Conservation (phyloP, 2,888 invertebrate species). For the Erebia palarica region DNA sequence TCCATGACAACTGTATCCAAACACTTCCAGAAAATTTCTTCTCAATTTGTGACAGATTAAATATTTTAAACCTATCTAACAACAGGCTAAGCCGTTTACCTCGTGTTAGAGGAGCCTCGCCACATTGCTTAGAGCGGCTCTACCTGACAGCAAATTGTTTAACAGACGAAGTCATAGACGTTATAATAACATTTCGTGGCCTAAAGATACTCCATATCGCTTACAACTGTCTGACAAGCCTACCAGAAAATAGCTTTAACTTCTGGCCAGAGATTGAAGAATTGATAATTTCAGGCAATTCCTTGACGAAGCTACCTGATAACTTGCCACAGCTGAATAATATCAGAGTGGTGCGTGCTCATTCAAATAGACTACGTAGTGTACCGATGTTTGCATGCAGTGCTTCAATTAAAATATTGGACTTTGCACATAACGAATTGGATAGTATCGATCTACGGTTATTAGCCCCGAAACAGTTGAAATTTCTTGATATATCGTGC, state of each 20-base stretch:
- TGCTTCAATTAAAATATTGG: slow-evolving; percentile 88
- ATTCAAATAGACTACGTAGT: slow-evolving; percentile 89
- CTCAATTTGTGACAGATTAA: slow-evolving; percentile 84
- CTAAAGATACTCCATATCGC: slow-evolving; percentile 88
- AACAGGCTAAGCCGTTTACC: slow-evolving; percentile 89
- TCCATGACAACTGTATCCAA: slow-evolving; percentile 91
- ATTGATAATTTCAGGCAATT: slow-evolving; percentile 91
- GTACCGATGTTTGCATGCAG: slow-evolving; percentile 90
- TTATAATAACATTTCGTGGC: slow-evolving; percentile 84
- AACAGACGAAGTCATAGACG: slow-evolving; percentile 86
- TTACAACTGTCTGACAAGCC: slow-evolving; percentile 88
- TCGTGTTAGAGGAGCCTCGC: slow-evolving; percentile 83
- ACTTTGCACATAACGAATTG: slow-evolving; percentile 92
- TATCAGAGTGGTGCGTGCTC: slow-evolving; percentile 89
- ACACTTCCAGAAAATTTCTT: slow-evolving; percentile 90
- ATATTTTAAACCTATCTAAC: slow-evolving; percentile 89
- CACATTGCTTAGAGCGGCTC: slow-evolving; percentile 84
- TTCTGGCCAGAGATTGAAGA: slow-evolving; percentile 92
- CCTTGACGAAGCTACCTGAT: slow-evolving; percentile 88
- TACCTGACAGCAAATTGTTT: slow-evolving; percentile 90
- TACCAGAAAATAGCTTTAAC: slow-evolving; percentile 88
- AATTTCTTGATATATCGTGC: slow-evolving; percentile 92
- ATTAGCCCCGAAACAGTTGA: slow-evolving; percentile 90
- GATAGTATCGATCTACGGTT: slow-evolving; percentile 89
- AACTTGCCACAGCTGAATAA: slow-evolving; percentile 87